Base-by-base conservation (phyloP, 2,888 invertebrate genomes). In the Heliconius cydno region DNA sequence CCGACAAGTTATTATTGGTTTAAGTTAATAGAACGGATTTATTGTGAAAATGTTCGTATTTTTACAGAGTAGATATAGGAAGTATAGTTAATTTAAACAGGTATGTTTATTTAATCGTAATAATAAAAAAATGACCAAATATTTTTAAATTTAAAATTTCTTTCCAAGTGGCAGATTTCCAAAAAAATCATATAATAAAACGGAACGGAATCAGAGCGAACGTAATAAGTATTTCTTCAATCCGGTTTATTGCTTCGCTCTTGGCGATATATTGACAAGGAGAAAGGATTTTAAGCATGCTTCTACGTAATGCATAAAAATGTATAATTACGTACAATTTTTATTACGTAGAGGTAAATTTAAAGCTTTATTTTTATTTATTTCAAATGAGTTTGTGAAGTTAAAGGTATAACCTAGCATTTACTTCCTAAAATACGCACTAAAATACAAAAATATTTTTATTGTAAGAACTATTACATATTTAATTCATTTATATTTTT, bases 131-230 rank as follows among this genome's bases (percentile, higher is more conserved):
- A 15, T 13, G 4, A 28, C 2, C 6, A 7, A 65, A 65, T 65
- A 7, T 28, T 65, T 15, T 13, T 15, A 25, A 15, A 65, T 15
- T 12, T 15, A 10, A 65, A 28, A 28, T 28, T 7, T 28, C 28
- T 7, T 38, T 70, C 25, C 13, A 6, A 13, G 70, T 25, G 28
- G 15, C 70, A 19, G 12, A 70, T 70, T 46, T 41, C 70, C 70
- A 70, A 70, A 70, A 70, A 41, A n/a, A 19, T 41, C 60, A 52
- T 77, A 57, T 46, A 65, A 15, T 70, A 74, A 79, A 79, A 77
- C 63, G 74, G 76, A 68, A 77, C 79, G 79, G 77, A 81, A 81
- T 79, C 71, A 77, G 81, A 81, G 79, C 81, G 63, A 75, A 71
- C 75, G 75, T 79, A 81, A 75, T 68, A 66, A 46, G 46, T 65